Percentiles rank a stretch among this genome's conserved stretches.
These are phyloP conservation scores for Lithophane ornitopus DNA, from an alignment of 2,888 invertebrate species.

Conservation along the genomic window DNA sequence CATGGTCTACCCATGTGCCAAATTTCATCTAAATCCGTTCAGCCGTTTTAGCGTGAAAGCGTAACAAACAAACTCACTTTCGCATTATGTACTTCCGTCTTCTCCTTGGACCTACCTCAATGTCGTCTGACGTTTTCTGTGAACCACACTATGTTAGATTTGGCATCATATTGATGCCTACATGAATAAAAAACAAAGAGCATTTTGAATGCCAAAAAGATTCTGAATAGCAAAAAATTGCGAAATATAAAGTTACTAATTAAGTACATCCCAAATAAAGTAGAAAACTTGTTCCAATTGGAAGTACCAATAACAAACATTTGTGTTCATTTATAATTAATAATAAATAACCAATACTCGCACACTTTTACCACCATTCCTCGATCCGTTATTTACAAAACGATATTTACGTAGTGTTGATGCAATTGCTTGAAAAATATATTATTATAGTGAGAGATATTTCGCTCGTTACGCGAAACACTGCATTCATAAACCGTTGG, in stretches of 20 bases:
- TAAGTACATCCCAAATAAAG: not conserved
- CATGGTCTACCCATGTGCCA: too few species aligned
- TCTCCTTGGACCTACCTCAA: too few species aligned
- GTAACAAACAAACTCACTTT: too few species aligned
- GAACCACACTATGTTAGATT: too few species aligned
- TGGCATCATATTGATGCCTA: not conserved
- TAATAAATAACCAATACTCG: not conserved
- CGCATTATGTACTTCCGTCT: too few species aligned
- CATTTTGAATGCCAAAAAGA: not conserved
- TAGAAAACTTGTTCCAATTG: not conserved
- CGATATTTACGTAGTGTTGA: slow-evolving; percentile 48
- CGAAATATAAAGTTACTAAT: not conserved
- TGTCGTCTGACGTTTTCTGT: too few species aligned
- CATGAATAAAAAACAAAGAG: not conserved
- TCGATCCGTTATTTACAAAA: slow-evolving; percentile 38
- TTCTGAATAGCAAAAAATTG: too few species aligned
- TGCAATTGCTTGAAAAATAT: slow-evolving; percentile 49
- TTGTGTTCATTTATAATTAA: not conserved
- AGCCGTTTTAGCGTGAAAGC: too few species aligned
- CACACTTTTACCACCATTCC: not conserved
- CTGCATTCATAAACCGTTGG: slow-evolving; percentile 86
- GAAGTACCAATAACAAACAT: not conserved
- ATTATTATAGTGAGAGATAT: slow-evolving; percentile 70
- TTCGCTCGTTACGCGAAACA: slow-evolving; percentile 82
- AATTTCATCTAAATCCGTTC: too few species aligned